Percentiles rank a stretch among this genome's conserved stretches.
phyloP scores from a whole-genome alignment of 2,113 vertebrate genomes.

The Chaetops frenatus region DNA sequence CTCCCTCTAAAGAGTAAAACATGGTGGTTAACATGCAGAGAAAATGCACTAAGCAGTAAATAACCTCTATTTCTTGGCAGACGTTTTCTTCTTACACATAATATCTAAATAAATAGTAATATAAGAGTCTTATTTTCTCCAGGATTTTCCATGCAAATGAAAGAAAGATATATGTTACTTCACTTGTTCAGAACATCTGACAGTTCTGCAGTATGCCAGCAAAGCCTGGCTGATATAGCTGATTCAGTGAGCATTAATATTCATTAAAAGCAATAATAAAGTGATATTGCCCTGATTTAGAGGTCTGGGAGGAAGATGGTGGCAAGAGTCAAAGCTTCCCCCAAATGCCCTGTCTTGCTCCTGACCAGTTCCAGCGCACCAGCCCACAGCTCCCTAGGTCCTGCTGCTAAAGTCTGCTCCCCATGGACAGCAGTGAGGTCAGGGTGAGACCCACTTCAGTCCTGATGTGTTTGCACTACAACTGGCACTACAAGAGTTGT shows the following conservation, averaged over 20 bases:
- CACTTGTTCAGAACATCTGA: not conserved
- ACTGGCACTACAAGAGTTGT: not conserved
- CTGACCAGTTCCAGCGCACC: not conserved
- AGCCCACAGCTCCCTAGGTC: not conserved
- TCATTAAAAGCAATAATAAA: not conserved
- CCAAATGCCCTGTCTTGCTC: not conserved
- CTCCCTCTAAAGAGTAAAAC: not conserved
- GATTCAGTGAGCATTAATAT: conserved; percentile 1
- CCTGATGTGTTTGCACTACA: not conserved
- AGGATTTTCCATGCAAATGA: not conserved
- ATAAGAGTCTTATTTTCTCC: not conserved
- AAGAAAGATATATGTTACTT: not conserved
- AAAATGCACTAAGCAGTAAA: not conserved
- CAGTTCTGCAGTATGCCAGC: not conserved
- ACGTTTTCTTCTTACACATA: not conserved
- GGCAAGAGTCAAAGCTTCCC: not conserved
- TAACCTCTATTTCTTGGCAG: not conserved
- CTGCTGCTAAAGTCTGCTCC: not conserved
- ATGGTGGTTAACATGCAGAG: accelerated
- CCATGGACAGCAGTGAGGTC: not conserved
- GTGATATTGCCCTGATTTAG: not conserved
- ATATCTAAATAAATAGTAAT: not conserved
- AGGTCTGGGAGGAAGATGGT: not conserved
- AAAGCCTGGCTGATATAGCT: not conserved
- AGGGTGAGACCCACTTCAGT: not conserved